These are phyloP conservation scores for Anoplophora glabripennis DNA, from an alignment of 1,140 invertebrate genomes.

Conservation along the genomic window DNA sequence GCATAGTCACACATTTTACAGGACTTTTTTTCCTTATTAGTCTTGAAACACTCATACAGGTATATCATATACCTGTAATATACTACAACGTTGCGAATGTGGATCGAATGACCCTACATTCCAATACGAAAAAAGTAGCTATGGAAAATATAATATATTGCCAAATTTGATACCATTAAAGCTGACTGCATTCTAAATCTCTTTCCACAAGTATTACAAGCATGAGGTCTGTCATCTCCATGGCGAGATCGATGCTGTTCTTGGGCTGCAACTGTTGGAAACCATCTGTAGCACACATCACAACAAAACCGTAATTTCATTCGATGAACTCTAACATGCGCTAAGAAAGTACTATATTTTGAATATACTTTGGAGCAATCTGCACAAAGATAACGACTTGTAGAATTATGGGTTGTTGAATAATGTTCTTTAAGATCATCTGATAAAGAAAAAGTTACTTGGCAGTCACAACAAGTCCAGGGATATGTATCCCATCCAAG, in stretches of 20 bases:
- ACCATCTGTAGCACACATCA: slow-evolving; percentile 57
- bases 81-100: no score
- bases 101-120: no score
- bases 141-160: no score
- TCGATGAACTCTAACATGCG: slow-evolving; percentile 55
- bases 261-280: slow-evolving; percentile 49
- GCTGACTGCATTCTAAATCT: slow-evolving; percentile 56
- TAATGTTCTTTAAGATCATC: slow-evolving; percentile 56
- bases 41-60: no score
- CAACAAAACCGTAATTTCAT: slow-evolving; percentile 56
- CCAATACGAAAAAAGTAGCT: no score
- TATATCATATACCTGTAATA: no score
- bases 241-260: slow-evolving; percentile 54
- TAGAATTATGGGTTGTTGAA: slow-evolving; percentile 54
- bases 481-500: slow-evolving; percentile 53
- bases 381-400: slow-evolving; percentile 56
- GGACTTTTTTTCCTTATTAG: no score
- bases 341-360: slow-evolving; percentile 59
- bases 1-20: no score
- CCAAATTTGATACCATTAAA: slow-evolving; percentile 45
- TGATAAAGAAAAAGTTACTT: slow-evolving; percentile 52
- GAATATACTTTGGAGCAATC: slow-evolving; percentile 60
- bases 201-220: slow-evolving; percentile 57
- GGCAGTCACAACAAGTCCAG: slow-evolving; percentile 59
- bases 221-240: slow-evolving; percentile 52